A percentile compares a stretch with the other conserved stretches of the same genome.
These are phyloP conservation scores for Danio jaintianensis DNA, from an alignment of 2,797 vertebrate species.

Conservation along the genomic window DNA sequence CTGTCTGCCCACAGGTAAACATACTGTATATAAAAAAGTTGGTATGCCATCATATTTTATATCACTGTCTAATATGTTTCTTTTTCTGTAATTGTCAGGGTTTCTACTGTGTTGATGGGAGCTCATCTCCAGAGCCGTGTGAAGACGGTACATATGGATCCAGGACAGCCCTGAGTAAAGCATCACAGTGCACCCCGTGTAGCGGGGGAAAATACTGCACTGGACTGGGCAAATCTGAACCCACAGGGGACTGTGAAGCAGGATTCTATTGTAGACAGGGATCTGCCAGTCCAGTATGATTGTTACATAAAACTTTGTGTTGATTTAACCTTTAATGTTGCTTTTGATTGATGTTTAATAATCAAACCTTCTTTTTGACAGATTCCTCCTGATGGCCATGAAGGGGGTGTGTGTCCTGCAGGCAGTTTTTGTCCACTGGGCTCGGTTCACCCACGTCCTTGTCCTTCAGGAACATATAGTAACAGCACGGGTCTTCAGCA, in stretches of 20 bases:
- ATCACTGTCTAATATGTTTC: neutral
- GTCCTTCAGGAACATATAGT: conserved; percentile 86
- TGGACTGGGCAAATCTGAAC: conserved; percentile 75
- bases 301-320: neutral
- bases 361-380: conserved; percentile 59
- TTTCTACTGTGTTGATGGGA: conserved; percentile 81
- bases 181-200: conserved; percentile 80
- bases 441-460: conserved; percentile 73
- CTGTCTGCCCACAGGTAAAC: conserved; percentile 81
- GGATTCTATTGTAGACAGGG: conserved; percentile 86
- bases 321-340: neutral
- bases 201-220: conserved; percentile 82
- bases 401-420: conserved; percentile 81
- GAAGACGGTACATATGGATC: conserved; percentile 79
- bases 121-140: conserved; percentile 77
- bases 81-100: conserved; percentile 73
- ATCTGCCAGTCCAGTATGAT: conserved; percentile 82
- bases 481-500: conserved; percentile 78
- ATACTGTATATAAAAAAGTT: neutral
- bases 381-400: conserved; percentile 82
- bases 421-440: conserved; percentile 75
- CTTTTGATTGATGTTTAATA: neutral
- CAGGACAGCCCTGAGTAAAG: conserved; percentile 70
- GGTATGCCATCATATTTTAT: neutral
- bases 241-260: conserved; percentile 82